These are phyloP conservation scores for Macheiramphus alcinus DNA, from an alignment of 2,113 vertebrate genomes.

Conservation along the genomic window DNA sequence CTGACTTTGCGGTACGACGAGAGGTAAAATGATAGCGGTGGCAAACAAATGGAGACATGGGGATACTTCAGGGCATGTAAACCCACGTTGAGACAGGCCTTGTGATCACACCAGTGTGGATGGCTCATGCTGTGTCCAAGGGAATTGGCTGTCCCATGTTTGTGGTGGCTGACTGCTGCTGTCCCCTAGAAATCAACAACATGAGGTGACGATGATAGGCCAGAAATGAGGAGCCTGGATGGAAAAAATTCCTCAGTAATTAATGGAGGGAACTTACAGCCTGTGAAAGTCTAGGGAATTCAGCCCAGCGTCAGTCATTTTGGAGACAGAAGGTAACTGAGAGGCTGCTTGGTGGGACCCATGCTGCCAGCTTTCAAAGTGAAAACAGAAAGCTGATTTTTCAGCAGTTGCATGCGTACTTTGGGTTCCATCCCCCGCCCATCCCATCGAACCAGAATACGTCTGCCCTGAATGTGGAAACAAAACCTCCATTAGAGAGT, in stretches of 20 bases:
- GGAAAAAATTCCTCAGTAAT: neutral
- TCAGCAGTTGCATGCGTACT: neutral
- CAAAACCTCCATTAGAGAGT: neutral
- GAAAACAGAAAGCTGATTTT: neutral
- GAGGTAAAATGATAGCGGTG: neutral
- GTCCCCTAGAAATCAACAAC: neutral
- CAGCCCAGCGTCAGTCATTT: neutral
- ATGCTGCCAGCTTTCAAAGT: neutral
- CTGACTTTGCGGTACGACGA: neutral
- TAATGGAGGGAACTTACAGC: neutral
- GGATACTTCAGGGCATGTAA: neutral
- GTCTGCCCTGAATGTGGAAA: neutral
- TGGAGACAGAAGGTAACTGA: neutral
- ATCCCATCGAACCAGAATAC: neutral
- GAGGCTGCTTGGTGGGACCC: neutral
- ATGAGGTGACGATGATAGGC: neutral
- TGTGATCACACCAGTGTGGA: neutral
- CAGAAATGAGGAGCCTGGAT: neutral
- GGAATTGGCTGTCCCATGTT: neutral
- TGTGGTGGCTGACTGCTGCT: neutral
- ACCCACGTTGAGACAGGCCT: neutral
- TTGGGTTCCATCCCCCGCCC: neutral
- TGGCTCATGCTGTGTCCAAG: accelerated
- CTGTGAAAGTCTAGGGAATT: neutral
- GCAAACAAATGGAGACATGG: neutral